Conservation (phyloP, 2,797 vertebrate species). For the Paguma larvata region DNA sequence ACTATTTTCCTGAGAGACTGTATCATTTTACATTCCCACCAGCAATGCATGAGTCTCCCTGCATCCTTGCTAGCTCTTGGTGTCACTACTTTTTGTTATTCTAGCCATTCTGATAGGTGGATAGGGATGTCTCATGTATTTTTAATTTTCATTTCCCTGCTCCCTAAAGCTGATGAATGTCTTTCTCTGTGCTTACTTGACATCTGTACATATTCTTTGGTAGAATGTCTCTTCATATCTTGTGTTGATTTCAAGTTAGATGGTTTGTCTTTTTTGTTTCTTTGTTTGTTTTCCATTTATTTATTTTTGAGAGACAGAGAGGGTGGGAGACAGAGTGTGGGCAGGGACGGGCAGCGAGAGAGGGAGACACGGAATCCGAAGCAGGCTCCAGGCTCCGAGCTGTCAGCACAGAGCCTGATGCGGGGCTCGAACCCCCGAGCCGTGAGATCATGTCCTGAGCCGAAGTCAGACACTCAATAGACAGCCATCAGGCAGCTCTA, state of each 20-base stretch:
- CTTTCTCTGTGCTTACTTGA: background rate
- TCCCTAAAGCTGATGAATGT: background rate
- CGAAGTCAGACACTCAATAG: no score
- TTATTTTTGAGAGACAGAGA: no score
- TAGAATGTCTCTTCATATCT: background rate
- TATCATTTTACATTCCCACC: background rate
- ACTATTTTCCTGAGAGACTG: background rate
- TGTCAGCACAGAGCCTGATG: no score
- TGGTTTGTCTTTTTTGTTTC: background rate
- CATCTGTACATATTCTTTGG: background rate
- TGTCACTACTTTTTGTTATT: constrained; percentile 8
- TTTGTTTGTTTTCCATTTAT: no score
- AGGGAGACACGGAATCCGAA: no score
- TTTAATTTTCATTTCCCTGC: background rate
- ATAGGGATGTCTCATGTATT: background rate
- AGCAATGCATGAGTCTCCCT: background rate
- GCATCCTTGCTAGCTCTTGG: background rate
- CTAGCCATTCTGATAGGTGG: background rate
- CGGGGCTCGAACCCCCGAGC: no score
- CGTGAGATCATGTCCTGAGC: no score
- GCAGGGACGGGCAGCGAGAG: no score
- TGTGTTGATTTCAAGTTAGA: background rate
- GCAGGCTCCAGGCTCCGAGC: no score
- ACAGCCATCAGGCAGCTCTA: no score
- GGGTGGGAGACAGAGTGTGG: no score